Conservation (phyloP, 23 tunicate genomes). For the Styela clava region DNA sequence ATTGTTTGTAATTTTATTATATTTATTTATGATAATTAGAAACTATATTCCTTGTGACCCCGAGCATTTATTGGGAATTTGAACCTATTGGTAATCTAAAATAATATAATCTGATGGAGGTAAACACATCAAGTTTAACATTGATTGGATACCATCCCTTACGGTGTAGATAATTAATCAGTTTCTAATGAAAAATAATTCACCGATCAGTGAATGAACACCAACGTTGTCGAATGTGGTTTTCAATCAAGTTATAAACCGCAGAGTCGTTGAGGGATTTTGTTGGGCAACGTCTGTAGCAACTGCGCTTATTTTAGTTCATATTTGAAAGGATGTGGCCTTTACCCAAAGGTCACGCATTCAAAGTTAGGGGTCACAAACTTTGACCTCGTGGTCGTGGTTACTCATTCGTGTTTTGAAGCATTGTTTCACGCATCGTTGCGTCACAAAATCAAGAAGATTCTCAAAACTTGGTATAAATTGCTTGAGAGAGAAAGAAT, state of each 20-base stretch:
- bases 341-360: not conserved
- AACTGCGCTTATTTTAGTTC: not conserved
- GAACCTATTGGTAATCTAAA: too few species aligned
- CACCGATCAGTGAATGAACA: not conserved
- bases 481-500: not conserved
- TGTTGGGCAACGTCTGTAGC: not conserved
- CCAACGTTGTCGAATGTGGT: not conserved
- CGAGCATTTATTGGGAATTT: too few species aligned
- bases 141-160: too few species aligned
- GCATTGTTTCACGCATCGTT: not conserved
- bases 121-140: too few species aligned
- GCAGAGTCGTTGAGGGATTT: not conserved
- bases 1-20: too few species aligned
- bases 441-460: not conserved
- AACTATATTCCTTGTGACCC: too few species aligned
- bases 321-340: not conserved
- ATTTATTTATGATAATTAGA: too few species aligned
- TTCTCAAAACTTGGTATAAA: not conserved
- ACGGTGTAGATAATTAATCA: too few species aligned
- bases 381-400: not conserved
- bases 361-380: not conserved
- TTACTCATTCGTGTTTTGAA: not conserved
- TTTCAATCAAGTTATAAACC: not conserved
- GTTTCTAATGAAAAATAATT: not conserved
- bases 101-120: too few species aligned